Evolutionary conservation across 2,113 vertebrate species (phyloP), one percentile per base, ranked within the genome.

Genomic region (Vanacampus margaritifer): DNA sequence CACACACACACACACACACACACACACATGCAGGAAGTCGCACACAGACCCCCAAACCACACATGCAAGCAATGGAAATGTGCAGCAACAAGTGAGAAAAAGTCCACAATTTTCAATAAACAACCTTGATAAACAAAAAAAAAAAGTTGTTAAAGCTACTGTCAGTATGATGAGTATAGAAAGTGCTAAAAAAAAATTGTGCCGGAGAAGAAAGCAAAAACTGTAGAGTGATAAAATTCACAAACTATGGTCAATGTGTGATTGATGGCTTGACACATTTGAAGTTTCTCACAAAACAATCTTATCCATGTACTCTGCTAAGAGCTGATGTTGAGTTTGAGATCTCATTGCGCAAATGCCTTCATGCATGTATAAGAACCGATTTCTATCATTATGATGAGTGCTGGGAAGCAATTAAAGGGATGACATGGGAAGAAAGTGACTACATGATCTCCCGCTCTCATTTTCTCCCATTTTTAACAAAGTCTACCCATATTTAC

Each of bases 31-130:
- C 0, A 58, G 23, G 37, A 24, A 51, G 4, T 5, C 14, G 1
- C 32, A 53, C 23, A 50, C 14, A 41, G 2, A 8, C 12, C 45
- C 23, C 64, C 11, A 76, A 76, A 88, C 28, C 85, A 81, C 73
- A 72, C 12, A 39, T 5, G n/a, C 58, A 68, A 35, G 66, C 28
- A 64, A 71, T 41, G 71, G 32, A 61, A 65, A 51, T 28, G 41
- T 65, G 56, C 67, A 80, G 9, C 28, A 60, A 68, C 53, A 64
- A 56, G 78, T 85, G 83, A 79, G 78, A 84, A 79, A 69, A 78
- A 78, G 73, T 69, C 2, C 19, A 2, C 11, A 64, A 65, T 12
- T 61, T n/a, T 32, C 1, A 26, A n/a, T n/a, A 61, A 75, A 64
- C 62, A 39, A 37, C 73, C 39, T 72, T 72, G 59, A 74, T 51